Evolutionary conservation across 2,888 invertebrate genomes (phyloP).

Genomic region (Hydriomena furcata): DNA sequence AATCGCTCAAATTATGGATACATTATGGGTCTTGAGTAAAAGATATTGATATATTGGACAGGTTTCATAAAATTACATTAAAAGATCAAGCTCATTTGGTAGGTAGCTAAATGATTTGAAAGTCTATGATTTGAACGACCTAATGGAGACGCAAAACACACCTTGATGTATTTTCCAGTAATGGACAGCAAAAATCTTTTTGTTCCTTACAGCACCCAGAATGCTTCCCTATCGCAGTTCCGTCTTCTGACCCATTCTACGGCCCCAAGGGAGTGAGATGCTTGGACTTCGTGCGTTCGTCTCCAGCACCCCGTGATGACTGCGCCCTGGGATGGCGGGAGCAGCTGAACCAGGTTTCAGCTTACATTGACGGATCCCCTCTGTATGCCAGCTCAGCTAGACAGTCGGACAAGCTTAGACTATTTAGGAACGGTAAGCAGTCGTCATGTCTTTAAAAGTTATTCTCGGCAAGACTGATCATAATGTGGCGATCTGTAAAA

Average conservation of each 20-base stretch:
- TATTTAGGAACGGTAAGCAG: slow-evolving; percentile 88
- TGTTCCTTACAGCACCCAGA: slow-evolving; percentile 92
- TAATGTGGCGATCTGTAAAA: no score
- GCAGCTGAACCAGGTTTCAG: slow-evolving; percentile 92
- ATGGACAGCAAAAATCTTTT: no score
- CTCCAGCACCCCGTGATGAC: slow-evolving; percentile 90
- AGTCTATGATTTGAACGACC: no score
- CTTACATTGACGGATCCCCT: slow-evolving; percentile 91
- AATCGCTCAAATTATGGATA: no score
- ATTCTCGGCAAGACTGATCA: no score
- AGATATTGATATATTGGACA: no score
- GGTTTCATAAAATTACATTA: no score
- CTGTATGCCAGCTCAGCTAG: slow-evolving; percentile 91
- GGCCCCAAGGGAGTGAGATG: slow-evolving; percentile 88
- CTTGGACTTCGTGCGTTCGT: slow-evolving; percentile 92
- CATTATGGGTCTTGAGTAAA: no score
- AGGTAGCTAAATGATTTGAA: no score
- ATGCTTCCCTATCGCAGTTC: slow-evolving; percentile 91
- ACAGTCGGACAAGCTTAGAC: slow-evolving; percentile 88
- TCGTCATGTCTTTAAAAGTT: neutral
- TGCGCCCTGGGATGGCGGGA: slow-evolving; percentile 93
- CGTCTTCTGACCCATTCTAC: slow-evolving; percentile 88
- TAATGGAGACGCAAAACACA: no score
- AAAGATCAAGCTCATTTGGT: neutral
- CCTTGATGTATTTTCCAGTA: no score